These are phyloP conservation scores for Geophilus truncorum DNA, from an alignment of 2,888 invertebrate genomes.

Conservation along the genomic window DNA sequence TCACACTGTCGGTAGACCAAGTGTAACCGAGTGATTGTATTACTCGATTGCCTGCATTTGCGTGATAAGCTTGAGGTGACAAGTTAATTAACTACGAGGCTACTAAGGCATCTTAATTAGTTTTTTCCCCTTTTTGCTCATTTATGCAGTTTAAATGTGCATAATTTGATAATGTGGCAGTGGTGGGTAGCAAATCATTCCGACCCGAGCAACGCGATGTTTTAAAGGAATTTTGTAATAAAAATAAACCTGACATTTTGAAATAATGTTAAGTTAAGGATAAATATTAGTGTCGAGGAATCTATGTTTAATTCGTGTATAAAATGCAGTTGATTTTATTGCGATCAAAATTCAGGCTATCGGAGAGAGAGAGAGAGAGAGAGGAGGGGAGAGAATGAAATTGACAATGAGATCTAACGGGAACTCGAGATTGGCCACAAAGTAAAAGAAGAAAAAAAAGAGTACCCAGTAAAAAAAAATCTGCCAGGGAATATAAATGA, in stretches of 20 bases:
- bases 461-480: background rate
- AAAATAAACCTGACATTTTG: too few relatives aligned
- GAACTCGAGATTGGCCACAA: background rate
- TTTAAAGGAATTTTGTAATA: too few relatives aligned
- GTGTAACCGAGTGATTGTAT: background rate
- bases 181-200: too few relatives aligned
- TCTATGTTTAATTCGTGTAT: too few relatives aligned
- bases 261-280: too few relatives aligned
- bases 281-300: too few relatives aligned
- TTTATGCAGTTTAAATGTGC: background rate
- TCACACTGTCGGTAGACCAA: background rate
- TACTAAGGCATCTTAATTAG: background rate
- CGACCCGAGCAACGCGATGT: too few relatives aligned
- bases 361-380: background rate
- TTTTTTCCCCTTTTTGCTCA: background rate
- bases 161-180: too few relatives aligned
- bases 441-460: background rate
- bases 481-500: slow-evolving; percentile 21
- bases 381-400: background rate
- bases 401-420: background rate
- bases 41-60: background rate
- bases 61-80: background rate
- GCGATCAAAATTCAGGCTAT: background rate
- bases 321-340: too few relatives aligned
- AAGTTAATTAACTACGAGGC: background rate